Percentiles rank a stretch among this genome's conserved stretches.
phyloP scores from a whole-genome alignment of 1,140 invertebrate species.

The Zaprionus capensis region DNA sequence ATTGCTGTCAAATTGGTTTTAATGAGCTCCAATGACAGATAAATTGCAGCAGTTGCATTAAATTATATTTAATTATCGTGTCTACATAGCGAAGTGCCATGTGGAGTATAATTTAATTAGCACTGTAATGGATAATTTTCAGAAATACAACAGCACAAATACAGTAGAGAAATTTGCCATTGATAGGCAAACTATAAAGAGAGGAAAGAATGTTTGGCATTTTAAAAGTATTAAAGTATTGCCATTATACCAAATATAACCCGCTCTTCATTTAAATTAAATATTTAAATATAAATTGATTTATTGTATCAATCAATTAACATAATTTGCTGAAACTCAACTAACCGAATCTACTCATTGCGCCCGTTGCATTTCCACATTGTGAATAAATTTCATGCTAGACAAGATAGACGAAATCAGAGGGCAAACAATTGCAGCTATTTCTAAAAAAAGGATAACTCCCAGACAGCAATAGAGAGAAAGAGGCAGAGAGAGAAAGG shows the following conservation, averaged over 20 bases:
- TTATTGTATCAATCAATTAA: neutral
- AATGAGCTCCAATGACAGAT: neutral
- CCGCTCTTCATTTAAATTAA: neutral
- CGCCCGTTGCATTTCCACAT: neutral
- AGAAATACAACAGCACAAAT: neutral
- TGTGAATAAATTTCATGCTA: slow-evolving; percentile 35
- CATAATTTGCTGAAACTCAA: slow-evolving; percentile 13
- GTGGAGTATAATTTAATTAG: neutral
- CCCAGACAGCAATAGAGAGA: neutral
- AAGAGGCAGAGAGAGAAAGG: slow-evolving; percentile 6
- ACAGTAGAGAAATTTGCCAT: neutral
- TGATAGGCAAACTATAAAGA: neutral
- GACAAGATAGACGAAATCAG: slow-evolving; percentile 22
- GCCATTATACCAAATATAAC: neutral
- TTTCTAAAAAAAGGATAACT: slow-evolving; percentile 24
- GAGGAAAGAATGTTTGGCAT: too few species aligned
- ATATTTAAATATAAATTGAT: too few species aligned
- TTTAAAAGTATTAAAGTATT: neutral
- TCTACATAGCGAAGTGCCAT: neutral
- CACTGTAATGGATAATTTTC: neutral
- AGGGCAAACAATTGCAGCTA: slow-evolving; percentile 36
- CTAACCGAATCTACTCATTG: slow-evolving; percentile 7
- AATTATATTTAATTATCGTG: neutral
- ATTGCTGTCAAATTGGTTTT: slow-evolving; percentile 12
- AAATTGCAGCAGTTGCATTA: neutral